Percentiles rank a stretch among this genome's conserved stretches.
Conservation (phyloP, 2,113 vertebrate genomes). For the Lophochroa leadbeateri region DNA sequence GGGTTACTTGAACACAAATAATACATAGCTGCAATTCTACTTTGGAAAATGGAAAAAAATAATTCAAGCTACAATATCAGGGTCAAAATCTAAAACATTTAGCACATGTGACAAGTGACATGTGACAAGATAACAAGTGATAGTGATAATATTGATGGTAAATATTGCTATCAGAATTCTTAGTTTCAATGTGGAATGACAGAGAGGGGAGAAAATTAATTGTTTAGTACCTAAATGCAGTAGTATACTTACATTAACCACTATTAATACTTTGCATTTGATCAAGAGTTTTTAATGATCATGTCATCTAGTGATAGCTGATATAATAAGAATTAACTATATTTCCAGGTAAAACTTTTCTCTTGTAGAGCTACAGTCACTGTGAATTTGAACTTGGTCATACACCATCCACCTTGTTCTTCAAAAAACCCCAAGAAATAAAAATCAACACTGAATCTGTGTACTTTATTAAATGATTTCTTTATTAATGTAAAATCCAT, state of each 20-base stretch:
- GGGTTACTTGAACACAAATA: not conserved
- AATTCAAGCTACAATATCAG: not conserved
- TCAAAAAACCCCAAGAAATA: not conserved
- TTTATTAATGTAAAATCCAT: not conserved
- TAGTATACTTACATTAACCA: not conserved
- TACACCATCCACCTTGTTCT: not conserved
- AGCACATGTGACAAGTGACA: not conserved
- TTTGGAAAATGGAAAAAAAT: not conserved
- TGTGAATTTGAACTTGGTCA: not conserved
- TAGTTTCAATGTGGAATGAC: not conserved
- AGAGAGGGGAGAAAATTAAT: not conserved
- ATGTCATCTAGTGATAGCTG: not conserved
- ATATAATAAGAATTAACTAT: not conserved
- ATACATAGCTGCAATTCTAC: not conserved
- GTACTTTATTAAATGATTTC: not conserved
- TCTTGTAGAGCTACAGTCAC: not conserved
- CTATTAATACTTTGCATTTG: not conserved
- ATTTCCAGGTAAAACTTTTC: not conserved
- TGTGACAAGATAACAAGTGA: not conserved
- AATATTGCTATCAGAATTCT: not conserved
- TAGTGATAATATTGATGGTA: not conserved
- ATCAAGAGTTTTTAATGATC: not conserved
- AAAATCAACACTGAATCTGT: not conserved
- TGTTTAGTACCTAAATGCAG: not conserved
- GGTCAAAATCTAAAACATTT: not conserved